A percentile compares a stretch with the other conserved stretches of the same genome.
Evolutionary conservation across 2,797 vertebrate genomes (phyloP).

Genomic region (Pogonophryne albipinna): DNA sequence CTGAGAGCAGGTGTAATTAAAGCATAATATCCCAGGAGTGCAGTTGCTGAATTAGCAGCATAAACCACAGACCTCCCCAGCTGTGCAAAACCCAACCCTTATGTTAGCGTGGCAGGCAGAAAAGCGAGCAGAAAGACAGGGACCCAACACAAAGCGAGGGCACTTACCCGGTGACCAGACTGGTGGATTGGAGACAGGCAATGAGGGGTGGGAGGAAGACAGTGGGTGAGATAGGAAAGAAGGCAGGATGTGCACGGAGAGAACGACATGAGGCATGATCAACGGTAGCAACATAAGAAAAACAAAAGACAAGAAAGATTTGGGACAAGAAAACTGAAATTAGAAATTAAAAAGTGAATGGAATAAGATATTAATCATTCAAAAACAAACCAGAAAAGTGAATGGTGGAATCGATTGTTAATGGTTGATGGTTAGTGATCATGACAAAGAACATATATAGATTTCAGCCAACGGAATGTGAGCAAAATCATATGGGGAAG

Average conservation of each 20-base stretch:
- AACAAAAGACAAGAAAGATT: slow-evolving; percentile 78
- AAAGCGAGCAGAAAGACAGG: slow-evolving; percentile 78
- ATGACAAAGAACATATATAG: slow-evolving; percentile 30
- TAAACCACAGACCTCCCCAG: slow-evolving; percentile 15
- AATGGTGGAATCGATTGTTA: slow-evolving; percentile 58
- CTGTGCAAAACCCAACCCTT: slow-evolving; percentile 12
- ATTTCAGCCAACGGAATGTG: background rate
- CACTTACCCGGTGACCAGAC: slow-evolving; percentile 99
- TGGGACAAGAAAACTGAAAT: slow-evolving; percentile 86
- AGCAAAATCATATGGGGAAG: slow-evolving; percentile 40
- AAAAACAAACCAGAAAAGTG: slow-evolving; percentile 62
- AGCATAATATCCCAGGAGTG: slow-evolving; percentile 11
- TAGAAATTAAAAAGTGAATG: slow-evolving; percentile 84
- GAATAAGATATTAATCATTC: slow-evolving; percentile 75
- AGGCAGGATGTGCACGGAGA: slow-evolving; percentile 79
- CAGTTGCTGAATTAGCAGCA: slow-evolving; percentile 28
- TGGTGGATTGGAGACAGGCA: slow-evolving; percentile 93
- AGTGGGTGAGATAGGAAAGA: slow-evolving; percentile 82
- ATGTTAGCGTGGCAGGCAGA: slow-evolving; percentile 75
- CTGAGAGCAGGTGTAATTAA: background rate
- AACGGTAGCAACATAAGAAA: slow-evolving; percentile 65
- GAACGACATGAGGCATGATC: slow-evolving; percentile 83
- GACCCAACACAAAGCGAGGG: slow-evolving; percentile 70
- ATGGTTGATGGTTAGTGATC: slow-evolving; percentile 69
- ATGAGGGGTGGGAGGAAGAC: slow-evolving; percentile 79